Conservation (phyloP, 2,113 vertebrate species). For the Chloroceryle aenea region DNA sequence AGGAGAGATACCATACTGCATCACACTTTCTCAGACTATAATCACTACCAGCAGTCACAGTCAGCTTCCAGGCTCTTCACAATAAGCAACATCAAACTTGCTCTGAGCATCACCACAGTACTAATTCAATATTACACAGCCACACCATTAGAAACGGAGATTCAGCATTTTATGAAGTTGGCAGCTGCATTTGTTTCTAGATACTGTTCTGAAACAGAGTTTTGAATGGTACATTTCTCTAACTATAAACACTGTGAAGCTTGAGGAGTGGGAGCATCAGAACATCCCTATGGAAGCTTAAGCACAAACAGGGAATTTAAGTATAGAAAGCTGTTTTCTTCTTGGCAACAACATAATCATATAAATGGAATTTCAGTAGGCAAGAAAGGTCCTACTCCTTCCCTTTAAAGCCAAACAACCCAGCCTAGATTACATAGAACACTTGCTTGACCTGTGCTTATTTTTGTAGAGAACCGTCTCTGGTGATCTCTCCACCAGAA, state of each 20-base stretch:
- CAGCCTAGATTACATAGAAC: background rate
- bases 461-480: background rate
- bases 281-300: background rate
- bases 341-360: background rate
- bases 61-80: background rate
- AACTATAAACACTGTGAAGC: background rate
- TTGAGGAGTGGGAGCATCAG: background rate
- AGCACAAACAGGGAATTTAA: background rate
- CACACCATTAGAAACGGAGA: background rate
- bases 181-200: background rate
- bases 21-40: background rate
- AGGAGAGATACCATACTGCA: background rate
- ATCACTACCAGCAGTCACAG: background rate
- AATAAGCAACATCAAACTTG: background rate
- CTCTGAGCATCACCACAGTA: background rate
- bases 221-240: background rate
- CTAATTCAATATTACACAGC: background rate
- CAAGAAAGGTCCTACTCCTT: background rate
- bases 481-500: background rate
- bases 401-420: background rate
- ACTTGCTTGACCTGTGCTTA: background rate
- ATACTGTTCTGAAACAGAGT: background rate
- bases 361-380: background rate
- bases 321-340: background rate
- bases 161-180: background rate